A percentile compares a stretch with the other conserved stretches of the same genome.
phyloP scores from a whole-genome alignment of 1,140 invertebrate species.

The Drosophila dunni region DNA sequence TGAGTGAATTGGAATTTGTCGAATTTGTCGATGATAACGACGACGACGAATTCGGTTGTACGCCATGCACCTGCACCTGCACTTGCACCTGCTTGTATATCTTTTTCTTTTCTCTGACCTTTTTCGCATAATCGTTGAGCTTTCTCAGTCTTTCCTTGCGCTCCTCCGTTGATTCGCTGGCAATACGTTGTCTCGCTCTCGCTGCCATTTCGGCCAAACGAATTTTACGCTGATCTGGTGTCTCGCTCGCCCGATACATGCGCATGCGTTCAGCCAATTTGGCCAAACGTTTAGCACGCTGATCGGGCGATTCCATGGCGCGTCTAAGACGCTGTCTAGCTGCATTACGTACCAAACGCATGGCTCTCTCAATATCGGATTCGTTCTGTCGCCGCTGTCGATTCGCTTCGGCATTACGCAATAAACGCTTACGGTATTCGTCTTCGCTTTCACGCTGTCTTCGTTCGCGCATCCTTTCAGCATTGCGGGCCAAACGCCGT shows the following conservation, averaged over 20 bases:
- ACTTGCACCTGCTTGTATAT: conserved; percentile 68
- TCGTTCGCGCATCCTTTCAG: conserved; percentile 84
- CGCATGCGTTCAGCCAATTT: conserved; percentile 85
- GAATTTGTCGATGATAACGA: conserved; percentile 65
- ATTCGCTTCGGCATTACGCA: conserved; percentile 82
- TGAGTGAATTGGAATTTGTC: conserved; percentile 46
- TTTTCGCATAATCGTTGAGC: conserved; percentile 84
- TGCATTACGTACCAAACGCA: conserved; percentile 82
- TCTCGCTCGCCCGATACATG: conserved; percentile 84
- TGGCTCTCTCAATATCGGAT: conserved; percentile 78
- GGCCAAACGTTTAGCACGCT: conserved; percentile 85
- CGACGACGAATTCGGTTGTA: conserved; percentile 55
- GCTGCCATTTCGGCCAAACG: conserved; percentile 86
- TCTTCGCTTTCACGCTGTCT: conserved; percentile 82
- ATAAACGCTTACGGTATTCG: conserved; percentile 78
- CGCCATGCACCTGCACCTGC: conserved; percentile 38
- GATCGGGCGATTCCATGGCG: conserved; percentile 85
- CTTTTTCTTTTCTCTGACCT: conserved; percentile 84
- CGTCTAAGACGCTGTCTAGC: conserved; percentile 78
- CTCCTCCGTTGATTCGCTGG: conserved; percentile 86
- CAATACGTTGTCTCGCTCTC: conserved; percentile 85
- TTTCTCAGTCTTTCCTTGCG: conserved; percentile 84
- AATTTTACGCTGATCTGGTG: conserved; percentile 85
- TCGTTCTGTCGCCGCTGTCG: conserved; percentile 81
- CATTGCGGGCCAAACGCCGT: conserved; percentile 83